phyloP scores from a whole-genome alignment of 1,140 invertebrate species.

The Triops cancriformis region DNA sequence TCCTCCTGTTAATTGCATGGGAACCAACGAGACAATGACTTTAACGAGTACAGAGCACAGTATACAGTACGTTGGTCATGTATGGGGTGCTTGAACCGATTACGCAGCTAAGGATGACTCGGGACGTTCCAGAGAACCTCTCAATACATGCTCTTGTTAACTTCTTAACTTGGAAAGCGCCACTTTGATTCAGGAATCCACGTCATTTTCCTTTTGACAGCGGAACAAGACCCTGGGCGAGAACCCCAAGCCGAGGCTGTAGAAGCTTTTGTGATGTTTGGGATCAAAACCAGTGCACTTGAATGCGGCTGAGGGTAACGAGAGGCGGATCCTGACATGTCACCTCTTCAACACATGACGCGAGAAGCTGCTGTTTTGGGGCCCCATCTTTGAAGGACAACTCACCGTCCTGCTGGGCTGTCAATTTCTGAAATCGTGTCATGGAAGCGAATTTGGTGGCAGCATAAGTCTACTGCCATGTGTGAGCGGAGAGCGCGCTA shows the following conservation, averaged over 20 bases:
- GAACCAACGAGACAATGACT: neutral
- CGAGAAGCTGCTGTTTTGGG: neutral
- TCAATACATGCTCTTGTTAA: neutral
- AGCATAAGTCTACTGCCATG: no score
- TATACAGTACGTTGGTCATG: neutral
- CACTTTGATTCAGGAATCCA: neutral
- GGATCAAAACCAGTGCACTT: neutral
- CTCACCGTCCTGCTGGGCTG: neutral
- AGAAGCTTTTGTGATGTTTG: neutral
- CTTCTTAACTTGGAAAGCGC: neutral
- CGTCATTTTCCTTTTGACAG: slow-evolving; percentile 7
- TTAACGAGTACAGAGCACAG: neutral
- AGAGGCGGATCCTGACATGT: neutral
- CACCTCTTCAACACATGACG: neutral
- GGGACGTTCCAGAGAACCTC: neutral
- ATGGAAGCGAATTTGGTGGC: no score
- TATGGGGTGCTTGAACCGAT: neutral
- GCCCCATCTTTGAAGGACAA: neutral
- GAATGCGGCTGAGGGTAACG: neutral
- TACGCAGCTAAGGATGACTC: neutral
- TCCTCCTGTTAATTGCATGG: neutral
- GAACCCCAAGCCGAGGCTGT: neutral
- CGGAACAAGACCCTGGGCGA: neutral
- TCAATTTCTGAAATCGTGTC: no score
- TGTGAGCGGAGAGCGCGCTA: no score